Evolutionary conservation across 2,113 vertebrate genomes (phyloP), one percentile per base, ranked within the genome.

Genomic region (Neotragus moschatus): DNA sequence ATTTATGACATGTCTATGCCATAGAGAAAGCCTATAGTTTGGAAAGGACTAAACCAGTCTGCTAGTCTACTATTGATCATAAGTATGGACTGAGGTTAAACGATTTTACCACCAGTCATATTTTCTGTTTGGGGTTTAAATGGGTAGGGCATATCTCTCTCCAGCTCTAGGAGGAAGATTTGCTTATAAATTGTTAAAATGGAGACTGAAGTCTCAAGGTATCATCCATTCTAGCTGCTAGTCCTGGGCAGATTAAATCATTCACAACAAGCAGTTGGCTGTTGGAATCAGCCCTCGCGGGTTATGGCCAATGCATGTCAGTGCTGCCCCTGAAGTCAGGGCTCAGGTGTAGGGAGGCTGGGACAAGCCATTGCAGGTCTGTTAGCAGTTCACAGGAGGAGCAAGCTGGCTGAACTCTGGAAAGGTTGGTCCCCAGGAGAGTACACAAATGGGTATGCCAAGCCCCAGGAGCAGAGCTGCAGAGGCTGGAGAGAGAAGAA

Each of bases 61-160:
- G 43, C 39, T 43, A 45, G 16, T 84, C 58, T 94, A 75, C 53
- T 60, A 60, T 51, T 43, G 45, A 30, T 79, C 90, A 85, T 77
- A 85, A 47, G 45, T 91, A 73, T 49, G 91, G 58, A 81, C 19
- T 92, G 33, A 51, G 33, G 66, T 82, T 90, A 56, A 82, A 88
- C 91, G 30, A 93, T 91, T 95, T 97, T 92, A 84, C 43, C 49
- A 79, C 15, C 2, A 45, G 60, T 85, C 77, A n/a, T 84, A 70
- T 93, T 95, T 97, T 95, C 66, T 84, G n/a, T 95, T 75, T 86
- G 51, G 33, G 30, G 97, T 93, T 97, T 88, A 88, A 92, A 77
- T 94, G 56, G 25, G 39, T 26, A 87, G 84, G 56, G 7, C 13
- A 21, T 88, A 66, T 95, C 58, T 94, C n/a, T 87, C 21, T 89